Base-by-base conservation (phyloP, 2,797 vertebrate species). In the Fistularia tabacaria region DNA sequence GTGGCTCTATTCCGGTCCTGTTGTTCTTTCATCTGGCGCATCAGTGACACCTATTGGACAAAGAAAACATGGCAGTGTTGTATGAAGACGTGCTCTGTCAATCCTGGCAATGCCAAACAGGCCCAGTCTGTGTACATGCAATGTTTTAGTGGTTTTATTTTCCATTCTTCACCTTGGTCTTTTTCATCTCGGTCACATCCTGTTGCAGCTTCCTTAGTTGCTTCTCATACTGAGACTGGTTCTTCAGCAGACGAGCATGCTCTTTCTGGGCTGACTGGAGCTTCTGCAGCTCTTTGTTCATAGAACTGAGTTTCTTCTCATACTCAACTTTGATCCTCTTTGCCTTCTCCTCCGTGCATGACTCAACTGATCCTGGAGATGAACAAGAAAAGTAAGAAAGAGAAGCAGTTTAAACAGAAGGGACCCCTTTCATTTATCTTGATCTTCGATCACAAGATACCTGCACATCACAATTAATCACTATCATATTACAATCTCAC, bases 21-120 rank as follows among this genome's bases (percentile, higher is more conserved):
- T 51, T 98, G 95, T 77, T 98, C 96, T 79, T 97, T 98, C 95
- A 99, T 99, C 88, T 99, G 96, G 54, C 95, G 96, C 96, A 99
- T 99, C 62, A 98, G 86, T 9, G 82, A 84, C 86, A 99, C 96
- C 97, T 99, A 46, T 71, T 69, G 80, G 71, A 52, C 0, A 0
- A 15, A 49, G 0, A 11, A 0, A 13, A 48, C 5, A 49, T 39
- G 13, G 6, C 57, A 51, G 1, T 2, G 6, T 6, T 44, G n/a
- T n/a, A n/a, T n/a, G n/a, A n/a, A n/a, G n/a, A n/a, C 25, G 25
- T 25, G 2, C 5, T 25, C 25, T 25, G 25, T 25, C 25, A 5
- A 11, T 7, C 7, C 9, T 45, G 11, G 1, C 14, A 8, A 6
- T 8, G 36, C 13, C 12, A 8, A 7, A 0, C 0, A 0, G 0